Base-by-base conservation (phyloP, 2,113 vertebrate species). In the Diphyllodes magnificus region DNA sequence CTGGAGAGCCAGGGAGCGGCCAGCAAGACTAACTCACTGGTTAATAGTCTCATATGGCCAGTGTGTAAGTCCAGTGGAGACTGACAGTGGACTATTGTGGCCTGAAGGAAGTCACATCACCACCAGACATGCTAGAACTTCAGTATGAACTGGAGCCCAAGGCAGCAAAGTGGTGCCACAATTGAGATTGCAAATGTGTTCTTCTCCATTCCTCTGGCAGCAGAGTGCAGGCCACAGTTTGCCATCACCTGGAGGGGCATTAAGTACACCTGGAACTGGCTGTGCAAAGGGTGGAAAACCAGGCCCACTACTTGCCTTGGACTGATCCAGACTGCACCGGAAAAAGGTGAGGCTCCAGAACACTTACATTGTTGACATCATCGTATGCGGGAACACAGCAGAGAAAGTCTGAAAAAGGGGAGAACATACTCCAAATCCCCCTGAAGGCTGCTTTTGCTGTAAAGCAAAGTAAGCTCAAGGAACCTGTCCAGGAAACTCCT, bases 11-110 rank as follows among this genome's bases (percentile, higher is more conserved):
- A 77, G 12, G 3, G 19, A 65, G 23, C 4, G 28, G 23, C 28
- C 50, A 73, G 53, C 9, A 86, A 44, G 37, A 25, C 9, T 9
- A 4, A 1, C 13, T 37, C 22, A 51, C 6, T 4, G 2, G 12
- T 33, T 22, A 28, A 13, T 3, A 10, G 45, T 8, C 37, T 7
- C 2, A 6, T 19, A 33, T 2, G 19, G 18, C 45, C 27, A 10
- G 14, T 18, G 24, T 6, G 11, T 22, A 27, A 37, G 12, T 28
- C 14, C 33, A 18, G 9, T 42, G 70, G 23, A 70, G 47, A 54
- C 15, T 45, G 33, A 61, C 15, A 24, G 33, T 15, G 8, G 19
- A 30, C 10, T 30, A 4, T 1, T 3, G 4, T 6, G 9, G 13
- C 16, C n/a, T 40, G 73, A 70, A 63, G 1, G 3, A 70, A 50